Base-by-base conservation (phyloP, 2,797 vertebrate genomes). In the Scomberomorus guttatus region DNA sequence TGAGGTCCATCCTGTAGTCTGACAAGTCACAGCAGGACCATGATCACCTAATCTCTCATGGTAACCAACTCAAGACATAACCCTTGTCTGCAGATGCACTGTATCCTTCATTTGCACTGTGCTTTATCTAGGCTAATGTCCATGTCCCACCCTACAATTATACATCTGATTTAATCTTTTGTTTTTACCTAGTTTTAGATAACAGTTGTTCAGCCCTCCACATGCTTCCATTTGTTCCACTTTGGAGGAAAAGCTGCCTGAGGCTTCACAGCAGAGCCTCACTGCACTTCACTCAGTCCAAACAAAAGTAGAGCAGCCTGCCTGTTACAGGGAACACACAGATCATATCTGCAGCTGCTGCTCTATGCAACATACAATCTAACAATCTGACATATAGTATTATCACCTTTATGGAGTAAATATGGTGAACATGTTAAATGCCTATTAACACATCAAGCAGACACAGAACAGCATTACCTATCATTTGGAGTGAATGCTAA, bases 161-260 rank as follows among this genome's bases (percentile, higher is more conserved):
- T 37, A 56, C 60, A 29, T 72, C 39, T 59, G 71, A 79, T 87
- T 29, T 72, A 20, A 86, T 79, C 77, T 77, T 58, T 78, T 74
- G 66, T 77, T 72, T 80, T 62, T n/a, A 8, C 24, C 55, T 37
- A 79, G 24, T 75, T 75, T 67, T 67, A 82, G 79, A 70, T 81
- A 84, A 77, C 39, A 61, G 73, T 67, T 73, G 64, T 65, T 70
- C 46, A 65, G 32, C 70, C 74, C 25, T 77, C 73, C 46, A 61
- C 60, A 50, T 76, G 86, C 75, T 78, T 73, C 46, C 54, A 77
- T 89, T 88, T 80, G 86, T 90, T 89, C 68, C 74, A 80, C 68
- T 86, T 83, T 74, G 60, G 52, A 77, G 76, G 74, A 70, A 75
- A 83, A 72, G 72, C 55, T 48, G 81, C 85, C 87, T 13, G n/a